These are phyloP conservation scores for Aspidapion aeneum DNA, from an alignment of 2,888 invertebrate genomes.

Conservation along the genomic window DNA sequence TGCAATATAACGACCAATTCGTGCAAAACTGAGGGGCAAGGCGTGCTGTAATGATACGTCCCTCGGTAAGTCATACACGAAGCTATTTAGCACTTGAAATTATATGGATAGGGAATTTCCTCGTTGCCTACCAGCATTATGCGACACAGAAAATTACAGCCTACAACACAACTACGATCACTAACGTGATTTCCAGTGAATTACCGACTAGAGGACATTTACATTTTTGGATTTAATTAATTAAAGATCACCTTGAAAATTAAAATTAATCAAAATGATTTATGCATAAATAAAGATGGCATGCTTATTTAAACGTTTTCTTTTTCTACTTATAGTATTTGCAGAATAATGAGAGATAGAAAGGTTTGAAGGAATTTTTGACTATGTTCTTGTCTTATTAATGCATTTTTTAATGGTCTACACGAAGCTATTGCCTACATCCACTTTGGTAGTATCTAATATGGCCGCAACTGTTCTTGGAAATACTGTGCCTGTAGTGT, in stretches of 20 bases:
- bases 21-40: conserved; percentile 31
- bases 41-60: conserved; percentile 33
- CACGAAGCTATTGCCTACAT: no score
- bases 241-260: not conserved
- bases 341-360: no score
- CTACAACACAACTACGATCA: not conserved
- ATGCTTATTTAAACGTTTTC: conserved; percentile 8
- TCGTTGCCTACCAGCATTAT: conserved; percentile 31
- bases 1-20: conserved; percentile 29
- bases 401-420: no score
- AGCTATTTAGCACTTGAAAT: conserved; percentile 38
- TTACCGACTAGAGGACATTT: not conserved
- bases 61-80: conserved; percentile 32
- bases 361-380: no score
- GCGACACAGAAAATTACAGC: not conserved
- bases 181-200: not conserved
- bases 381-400: no score
- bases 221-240: not conserved
- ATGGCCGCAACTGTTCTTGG: no score
- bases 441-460: no score
- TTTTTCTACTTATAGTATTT: no score
- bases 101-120: conserved; percentile 35
- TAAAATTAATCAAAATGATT: conserved; percentile 15
- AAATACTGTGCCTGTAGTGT: no score
- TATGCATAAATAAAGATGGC: conserved; percentile 6